Evolutionary conservation across 2,888 invertebrate genomes (phyloP).

Genomic region (Erynnis tages): DNA sequence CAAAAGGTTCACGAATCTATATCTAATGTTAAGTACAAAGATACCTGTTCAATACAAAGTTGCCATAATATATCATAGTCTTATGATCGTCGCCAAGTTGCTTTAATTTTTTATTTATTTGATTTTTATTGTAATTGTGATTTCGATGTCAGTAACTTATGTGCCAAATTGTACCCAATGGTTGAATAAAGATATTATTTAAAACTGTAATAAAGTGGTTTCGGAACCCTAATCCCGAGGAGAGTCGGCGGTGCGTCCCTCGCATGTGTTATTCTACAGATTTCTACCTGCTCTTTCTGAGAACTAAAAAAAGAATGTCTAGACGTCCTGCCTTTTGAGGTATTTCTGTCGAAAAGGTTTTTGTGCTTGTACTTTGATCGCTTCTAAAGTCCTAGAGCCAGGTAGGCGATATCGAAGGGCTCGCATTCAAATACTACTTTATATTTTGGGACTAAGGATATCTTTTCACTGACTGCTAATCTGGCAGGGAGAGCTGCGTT

Average conservation of each 20-base stretch:
- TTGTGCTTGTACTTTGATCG: conserved; percentile 59
- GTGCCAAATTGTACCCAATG: conserved; percentile 32
- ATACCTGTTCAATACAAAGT: conserved; percentile 29
- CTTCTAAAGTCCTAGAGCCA: conserved; percentile 66
- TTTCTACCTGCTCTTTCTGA: conserved; percentile 70
- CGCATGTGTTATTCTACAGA: conserved; percentile 42
- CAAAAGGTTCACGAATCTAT: background rate
- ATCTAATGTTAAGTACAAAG: conserved; percentile 33
- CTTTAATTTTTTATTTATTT: conserved; percentile 17
- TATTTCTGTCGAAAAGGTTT: conserved; percentile 71
- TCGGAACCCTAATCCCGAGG: conserved; percentile 27
- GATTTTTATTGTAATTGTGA: conserved; percentile 25
- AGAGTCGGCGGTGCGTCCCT: conserved; percentile 1
- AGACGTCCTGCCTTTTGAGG: conserved; percentile 75
- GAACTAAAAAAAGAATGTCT: conserved; percentile 69
- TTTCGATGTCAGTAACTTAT: conserved; percentile 20
- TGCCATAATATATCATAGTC: conserved; percentile 36
- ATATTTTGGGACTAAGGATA: conserved; percentile 53
- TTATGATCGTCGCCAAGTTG: conserved; percentile 23
- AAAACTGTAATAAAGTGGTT: conserved; percentile 34
- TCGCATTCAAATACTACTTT: conserved; percentile 55
- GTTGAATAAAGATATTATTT: conserved; percentile 37
- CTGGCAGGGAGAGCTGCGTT: conserved; percentile 37
- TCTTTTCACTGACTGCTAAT: conserved; percentile 45
- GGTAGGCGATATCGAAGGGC: conserved; percentile 52